Evolutionary conservation across 2,113 vertebrate genomes (phyloP).

Genomic region (Ceyx margarethae): DNA sequence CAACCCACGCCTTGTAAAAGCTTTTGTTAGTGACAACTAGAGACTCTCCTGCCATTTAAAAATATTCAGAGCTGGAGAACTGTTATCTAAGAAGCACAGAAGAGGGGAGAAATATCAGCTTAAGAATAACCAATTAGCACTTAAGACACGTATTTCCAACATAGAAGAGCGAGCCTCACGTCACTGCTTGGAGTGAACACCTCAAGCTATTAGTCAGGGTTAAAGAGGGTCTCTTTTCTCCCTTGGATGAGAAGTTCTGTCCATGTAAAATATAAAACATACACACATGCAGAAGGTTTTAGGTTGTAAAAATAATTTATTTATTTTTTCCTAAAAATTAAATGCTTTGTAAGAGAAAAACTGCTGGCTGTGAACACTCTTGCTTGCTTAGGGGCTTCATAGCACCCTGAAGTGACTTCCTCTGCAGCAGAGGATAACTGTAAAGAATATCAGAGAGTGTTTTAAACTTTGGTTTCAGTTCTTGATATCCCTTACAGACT

Average conservation of each 20-base stretch:
- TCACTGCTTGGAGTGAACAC: background rate
- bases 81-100: background rate
- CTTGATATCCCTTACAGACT: background rate
- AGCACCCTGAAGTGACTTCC: background rate
- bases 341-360: background rate
- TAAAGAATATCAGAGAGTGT: accelerated
- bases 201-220: background rate
- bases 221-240: background rate
- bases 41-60: background rate
- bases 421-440: background rate
- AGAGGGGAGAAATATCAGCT: background rate
- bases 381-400: background rate
- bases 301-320: background rate
- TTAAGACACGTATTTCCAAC: background rate
- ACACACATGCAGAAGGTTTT: background rate
- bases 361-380: background rate
- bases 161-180: background rate
- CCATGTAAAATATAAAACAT: background rate
- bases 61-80: background rate
- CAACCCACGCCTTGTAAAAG: background rate
- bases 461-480: background rate
- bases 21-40: background rate
- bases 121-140: background rate
- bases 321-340: background rate
- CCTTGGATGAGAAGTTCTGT: background rate